Base-by-base conservation (phyloP, 2,797 vertebrate genomes). In the Chromis chromis region DNA sequence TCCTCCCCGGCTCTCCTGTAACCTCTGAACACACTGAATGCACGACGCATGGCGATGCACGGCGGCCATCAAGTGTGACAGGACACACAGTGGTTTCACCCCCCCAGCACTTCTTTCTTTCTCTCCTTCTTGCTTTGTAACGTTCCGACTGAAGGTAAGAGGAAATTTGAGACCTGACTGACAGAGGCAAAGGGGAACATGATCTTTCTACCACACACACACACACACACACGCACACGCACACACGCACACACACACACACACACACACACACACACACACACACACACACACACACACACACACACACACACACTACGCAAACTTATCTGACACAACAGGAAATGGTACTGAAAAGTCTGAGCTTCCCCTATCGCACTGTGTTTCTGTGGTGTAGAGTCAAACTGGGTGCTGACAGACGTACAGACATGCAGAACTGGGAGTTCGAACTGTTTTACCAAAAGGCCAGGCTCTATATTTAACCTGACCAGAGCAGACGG, bases 1-100 rank as follows among this genome's bases (percentile, higher is more conserved):
- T 92, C 90, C 81, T 93, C 89, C 13, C 62, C 80, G 6, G 89
- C 71, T 82, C 31, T 86, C 80, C 86, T 74, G 91, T 89, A 90
- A 5, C 91, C 90, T 69, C 85, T 80, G 72, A 94, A 91, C 1
- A 60, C 7, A 25, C 60, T 85, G 53, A 93, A 62, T 0, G 59
- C 66, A 12, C 89, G 87, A 48, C 76, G 89, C 88, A 91, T 85
- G 63, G 73, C 21, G 76, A 55, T 6, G 70, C 46, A 49, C 52
- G 2, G 16, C 28, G 3, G n/a, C 57, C 52, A 59, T 60, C 61
- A 16, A 59, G 4, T 22, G 39, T 13, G 39, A 53, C 49, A 1
- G 24, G 40, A 62, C 28, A 24, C 68, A 19, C 44, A 19, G 58
- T 19, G 72, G 42, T 27, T 84, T 72, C 53, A 40, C 39, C 25